Evolutionary conservation across 2,797 vertebrate genomes (phyloP).

Genomic region (Geotrypetes seraphini): DNA sequence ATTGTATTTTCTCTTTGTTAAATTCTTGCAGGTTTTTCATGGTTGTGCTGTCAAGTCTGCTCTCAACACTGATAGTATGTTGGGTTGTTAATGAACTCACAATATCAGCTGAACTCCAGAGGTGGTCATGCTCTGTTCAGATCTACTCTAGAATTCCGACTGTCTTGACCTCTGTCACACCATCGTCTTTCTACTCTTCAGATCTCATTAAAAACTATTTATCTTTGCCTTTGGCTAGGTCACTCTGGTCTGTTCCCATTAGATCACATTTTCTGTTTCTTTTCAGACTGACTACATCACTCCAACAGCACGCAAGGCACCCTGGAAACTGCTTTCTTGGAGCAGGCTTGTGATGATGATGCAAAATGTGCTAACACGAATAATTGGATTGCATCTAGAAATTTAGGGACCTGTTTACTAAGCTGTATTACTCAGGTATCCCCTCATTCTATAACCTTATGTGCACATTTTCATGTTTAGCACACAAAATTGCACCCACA

Average conservation of each 20-base stretch:
- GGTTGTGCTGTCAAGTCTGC: too few species aligned
- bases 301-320: not conserved
- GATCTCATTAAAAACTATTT: conserved; percentile 7
- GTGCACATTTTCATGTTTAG: too few species aligned
- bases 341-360: not conserved
- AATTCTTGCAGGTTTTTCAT: too few species aligned
- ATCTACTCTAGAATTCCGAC: not conserved
- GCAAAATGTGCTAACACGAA: not conserved
- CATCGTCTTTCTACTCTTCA: not conserved
- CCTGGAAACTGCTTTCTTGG: not conserved
- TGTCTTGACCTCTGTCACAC: not conserved
- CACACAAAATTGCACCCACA: too few species aligned
- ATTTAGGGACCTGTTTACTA: too few species aligned
- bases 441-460: too few species aligned
- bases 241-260: conserved; percentile 11
- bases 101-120: not conserved
- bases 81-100: not conserved
- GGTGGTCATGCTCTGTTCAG: not conserved
- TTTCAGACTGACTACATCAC: not conserved
- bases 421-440: too few species aligned
- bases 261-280: too few species aligned
- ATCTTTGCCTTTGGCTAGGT: conserved; percentile 7
- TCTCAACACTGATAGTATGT: not conserved
- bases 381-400: too few species aligned
- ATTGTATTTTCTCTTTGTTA: too few species aligned